These are phyloP conservation scores for Hirudo medicinalis DNA, from an alignment of 1,140 invertebrate species.

Conservation along the genomic window DNA sequence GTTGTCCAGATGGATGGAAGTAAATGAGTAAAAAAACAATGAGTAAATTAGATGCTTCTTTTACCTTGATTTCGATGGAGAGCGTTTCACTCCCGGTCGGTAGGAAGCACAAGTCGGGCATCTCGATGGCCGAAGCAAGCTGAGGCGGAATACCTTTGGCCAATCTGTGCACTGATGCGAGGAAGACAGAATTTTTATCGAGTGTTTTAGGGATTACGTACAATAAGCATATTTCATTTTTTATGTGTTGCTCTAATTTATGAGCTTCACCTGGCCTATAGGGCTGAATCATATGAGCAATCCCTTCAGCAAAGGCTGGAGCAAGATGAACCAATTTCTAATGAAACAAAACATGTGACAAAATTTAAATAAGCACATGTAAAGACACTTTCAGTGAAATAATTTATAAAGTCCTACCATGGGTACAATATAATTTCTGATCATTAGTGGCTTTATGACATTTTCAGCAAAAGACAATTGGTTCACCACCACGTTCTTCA, in stretches of 20 bases:
- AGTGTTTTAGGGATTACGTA: no score
- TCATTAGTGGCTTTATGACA: conserved; percentile 9
- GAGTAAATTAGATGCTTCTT: no score
- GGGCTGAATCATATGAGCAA: not conserved
- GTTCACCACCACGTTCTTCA: not conserved
- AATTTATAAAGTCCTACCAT: conserved; percentile 2
- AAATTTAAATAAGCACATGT: not conserved
- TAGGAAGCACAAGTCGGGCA: not conserved
- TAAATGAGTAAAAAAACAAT: no score
- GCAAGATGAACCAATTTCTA: conserved; percentile 6
- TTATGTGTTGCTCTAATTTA: no score
- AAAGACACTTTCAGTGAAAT: not conserved
- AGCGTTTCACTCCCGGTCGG: not conserved
- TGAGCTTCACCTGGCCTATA: not conserved
- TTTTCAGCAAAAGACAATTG: conserved; percentile 6
- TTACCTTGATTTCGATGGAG: no score
- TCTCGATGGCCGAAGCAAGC: not conserved
- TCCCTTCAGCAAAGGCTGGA: not conserved
- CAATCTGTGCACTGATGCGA: not conserved
- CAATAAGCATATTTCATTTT: no score
- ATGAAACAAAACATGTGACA: not conserved
- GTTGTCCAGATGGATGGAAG: no score
- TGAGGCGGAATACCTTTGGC: not conserved
- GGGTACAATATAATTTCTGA: conserved; percentile 5
- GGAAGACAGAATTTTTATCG: no score